phyloP scores from a whole-genome alignment of 2,113 vertebrate species.

The Ginglymostoma cirratum region DNA sequence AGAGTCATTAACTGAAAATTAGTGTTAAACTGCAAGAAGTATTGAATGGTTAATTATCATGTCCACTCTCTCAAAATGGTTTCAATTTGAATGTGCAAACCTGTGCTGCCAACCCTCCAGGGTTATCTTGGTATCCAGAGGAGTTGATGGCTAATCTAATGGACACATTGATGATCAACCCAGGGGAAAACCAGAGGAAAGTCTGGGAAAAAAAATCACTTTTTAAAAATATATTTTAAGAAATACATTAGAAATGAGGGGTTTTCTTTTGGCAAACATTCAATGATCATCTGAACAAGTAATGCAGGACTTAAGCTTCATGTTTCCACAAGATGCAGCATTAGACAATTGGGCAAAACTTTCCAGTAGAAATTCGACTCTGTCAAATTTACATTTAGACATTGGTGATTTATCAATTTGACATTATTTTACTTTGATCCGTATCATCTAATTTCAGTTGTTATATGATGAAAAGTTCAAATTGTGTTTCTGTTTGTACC shows the following conservation, averaged over 20 bases:
- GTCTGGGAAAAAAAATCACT: background rate
- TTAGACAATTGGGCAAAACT: too few species aligned
- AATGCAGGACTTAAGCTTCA: background rate
- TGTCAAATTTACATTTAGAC: too few species aligned
- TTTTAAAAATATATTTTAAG: background rate
- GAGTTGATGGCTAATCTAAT: background rate
- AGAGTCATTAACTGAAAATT: constrained; percentile 27
- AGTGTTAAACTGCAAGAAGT: background rate
- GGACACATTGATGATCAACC: background rate
- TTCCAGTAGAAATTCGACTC: background rate
- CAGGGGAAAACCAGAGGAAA: background rate
- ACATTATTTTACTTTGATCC: background rate
- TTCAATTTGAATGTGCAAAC: background rate
- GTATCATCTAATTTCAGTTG: background rate
- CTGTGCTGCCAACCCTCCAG: background rate
- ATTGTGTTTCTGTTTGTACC: background rate
- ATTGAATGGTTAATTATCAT: constrained; percentile 4
- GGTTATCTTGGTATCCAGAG: background rate
- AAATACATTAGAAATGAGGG: background rate
- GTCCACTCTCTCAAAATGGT: background rate
- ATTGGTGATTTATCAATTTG: background rate
- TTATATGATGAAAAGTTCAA: background rate
- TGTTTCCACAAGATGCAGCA: too few species aligned
- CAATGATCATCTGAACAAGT: background rate
- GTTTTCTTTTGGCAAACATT: too few species aligned